A percentile compares a stretch with the other conserved stretches of the same genome.
Conservation (phyloP, 2,113 vertebrate species). For the Chlamydotis undulata region DNA sequence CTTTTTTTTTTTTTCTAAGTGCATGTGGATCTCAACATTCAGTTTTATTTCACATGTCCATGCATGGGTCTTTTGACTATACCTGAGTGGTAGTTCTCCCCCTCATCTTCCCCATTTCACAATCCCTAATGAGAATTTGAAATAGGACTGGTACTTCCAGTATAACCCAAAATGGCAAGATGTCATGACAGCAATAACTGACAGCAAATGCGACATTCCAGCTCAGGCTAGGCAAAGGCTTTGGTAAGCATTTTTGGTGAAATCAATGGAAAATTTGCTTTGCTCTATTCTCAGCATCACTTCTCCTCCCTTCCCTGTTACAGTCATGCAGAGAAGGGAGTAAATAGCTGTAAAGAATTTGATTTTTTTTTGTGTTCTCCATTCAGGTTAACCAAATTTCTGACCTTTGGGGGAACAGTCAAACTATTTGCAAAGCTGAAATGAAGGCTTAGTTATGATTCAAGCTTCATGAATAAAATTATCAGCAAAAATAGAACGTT, state of each 20-base stretch:
- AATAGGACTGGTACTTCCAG: neutral
- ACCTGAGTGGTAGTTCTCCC: neutral
- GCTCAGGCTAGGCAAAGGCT: neutral
- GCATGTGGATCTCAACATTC: neutral
- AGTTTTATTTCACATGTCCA: neutral
- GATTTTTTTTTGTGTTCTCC: neutral
- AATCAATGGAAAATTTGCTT: neutral
- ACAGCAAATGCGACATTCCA: neutral
- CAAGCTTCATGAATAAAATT: neutral
- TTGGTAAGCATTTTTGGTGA: neutral
- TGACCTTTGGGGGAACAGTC: neutral
- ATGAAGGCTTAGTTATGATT: neutral
- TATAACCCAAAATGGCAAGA: neutral
- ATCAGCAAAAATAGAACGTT: neutral
- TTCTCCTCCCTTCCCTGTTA: neutral
- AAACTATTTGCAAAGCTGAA: neutral
- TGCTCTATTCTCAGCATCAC: neutral
- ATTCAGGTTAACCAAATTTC: neutral
- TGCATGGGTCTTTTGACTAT: rapidly evolving
- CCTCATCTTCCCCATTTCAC: neutral
- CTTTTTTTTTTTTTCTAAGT: neutral
- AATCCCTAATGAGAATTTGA: neutral
- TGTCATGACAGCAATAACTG: neutral
- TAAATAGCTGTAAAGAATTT: neutral
- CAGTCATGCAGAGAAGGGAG: neutral